These are phyloP conservation scores for Allacma fusca DNA, from an alignment of 2,888 invertebrate species.

Conservation along the genomic window DNA sequence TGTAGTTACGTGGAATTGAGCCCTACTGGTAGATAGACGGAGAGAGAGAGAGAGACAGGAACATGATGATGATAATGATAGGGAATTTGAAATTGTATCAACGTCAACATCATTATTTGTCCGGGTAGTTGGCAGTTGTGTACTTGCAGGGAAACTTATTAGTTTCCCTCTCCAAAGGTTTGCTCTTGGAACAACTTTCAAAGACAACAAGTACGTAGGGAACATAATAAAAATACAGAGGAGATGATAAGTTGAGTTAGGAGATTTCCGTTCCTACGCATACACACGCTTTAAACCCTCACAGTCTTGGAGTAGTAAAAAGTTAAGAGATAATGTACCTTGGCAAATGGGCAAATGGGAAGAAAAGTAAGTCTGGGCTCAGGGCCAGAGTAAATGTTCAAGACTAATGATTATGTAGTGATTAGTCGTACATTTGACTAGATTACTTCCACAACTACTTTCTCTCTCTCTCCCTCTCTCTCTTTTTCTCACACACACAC, in stretches of 20 bases:
- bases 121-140: slow-evolving; percentile 11
- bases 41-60: too few species aligned
- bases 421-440: slow-evolving; percentile 36
- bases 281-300: too few species aligned
- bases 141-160: slow-evolving; percentile 18
- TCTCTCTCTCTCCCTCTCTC: too few species aligned
- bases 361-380: slow-evolving; percentile 32
- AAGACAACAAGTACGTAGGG: slow-evolving; percentile 13
- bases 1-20: too few species aligned
- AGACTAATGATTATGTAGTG: slow-evolving; percentile 45
- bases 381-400: slow-evolving; percentile 40
- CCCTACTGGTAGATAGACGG: too few species aligned
- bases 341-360: slow-evolving; percentile 40
- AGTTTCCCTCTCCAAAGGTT: slow-evolving; percentile 7
- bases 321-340: slow-evolving; percentile 13
- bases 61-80: slow-evolving; percentile 4
- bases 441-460: neutral
- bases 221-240: slow-evolving; percentile 13
- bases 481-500: neutral
- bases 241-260: slow-evolving; percentile 13
- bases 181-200: slow-evolving; percentile 7
- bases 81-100: slow-evolving; percentile 12
- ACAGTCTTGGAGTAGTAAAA: neutral
- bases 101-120: slow-evolving; percentile 7
- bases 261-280: too few species aligned